These are phyloP conservation scores for Caenorhabditis macrosperma DNA, from an alignment of 2,888 invertebrate species.

Conservation along the genomic window DNA sequence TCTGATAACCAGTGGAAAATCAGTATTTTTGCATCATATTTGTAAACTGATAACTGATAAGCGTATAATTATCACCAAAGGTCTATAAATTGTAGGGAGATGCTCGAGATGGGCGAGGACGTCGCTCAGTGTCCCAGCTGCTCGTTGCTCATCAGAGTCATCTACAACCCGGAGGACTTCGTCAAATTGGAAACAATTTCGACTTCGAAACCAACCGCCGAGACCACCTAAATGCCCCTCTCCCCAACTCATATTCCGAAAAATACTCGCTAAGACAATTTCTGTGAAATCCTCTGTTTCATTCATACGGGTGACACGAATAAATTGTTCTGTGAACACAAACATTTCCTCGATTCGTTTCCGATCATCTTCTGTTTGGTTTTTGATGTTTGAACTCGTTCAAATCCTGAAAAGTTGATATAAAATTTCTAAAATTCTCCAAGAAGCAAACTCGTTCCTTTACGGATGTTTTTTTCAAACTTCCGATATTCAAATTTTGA, in stretches of 20 bases:
- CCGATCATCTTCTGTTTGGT: not conserved
- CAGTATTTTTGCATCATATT: no score
- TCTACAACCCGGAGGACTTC: conserved; percentile 88
- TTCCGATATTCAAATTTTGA: no score
- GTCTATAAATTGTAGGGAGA: no score
- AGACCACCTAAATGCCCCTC: conserved; percentile 23
- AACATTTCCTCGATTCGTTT: not conserved
- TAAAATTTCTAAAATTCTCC: not conserved
- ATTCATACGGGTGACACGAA: conserved; percentile 14
- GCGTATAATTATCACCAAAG: no score
- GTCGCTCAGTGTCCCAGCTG: conserved; percentile 98
- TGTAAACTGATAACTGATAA: no score
- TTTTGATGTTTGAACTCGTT: not conserved
- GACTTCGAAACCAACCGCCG: conserved; percentile 35
- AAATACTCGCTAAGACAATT: no score
- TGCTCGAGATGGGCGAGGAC: conserved; percentile 87
- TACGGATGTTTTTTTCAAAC: no score
- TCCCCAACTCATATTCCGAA: no score
- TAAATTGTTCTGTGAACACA: conserved; percentile 14
- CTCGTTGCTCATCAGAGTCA: conserved; percentile 94
- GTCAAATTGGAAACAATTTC: conserved; percentile 72
- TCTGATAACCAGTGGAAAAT: not conserved
- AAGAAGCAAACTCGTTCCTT: not conserved
- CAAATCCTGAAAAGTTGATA: conserved; percentile 2
- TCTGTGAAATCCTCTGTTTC: conserved; percentile 25